Base-by-base conservation (phyloP, 2,888 invertebrate genomes). In the Yponomeuta evonymella region DNA sequence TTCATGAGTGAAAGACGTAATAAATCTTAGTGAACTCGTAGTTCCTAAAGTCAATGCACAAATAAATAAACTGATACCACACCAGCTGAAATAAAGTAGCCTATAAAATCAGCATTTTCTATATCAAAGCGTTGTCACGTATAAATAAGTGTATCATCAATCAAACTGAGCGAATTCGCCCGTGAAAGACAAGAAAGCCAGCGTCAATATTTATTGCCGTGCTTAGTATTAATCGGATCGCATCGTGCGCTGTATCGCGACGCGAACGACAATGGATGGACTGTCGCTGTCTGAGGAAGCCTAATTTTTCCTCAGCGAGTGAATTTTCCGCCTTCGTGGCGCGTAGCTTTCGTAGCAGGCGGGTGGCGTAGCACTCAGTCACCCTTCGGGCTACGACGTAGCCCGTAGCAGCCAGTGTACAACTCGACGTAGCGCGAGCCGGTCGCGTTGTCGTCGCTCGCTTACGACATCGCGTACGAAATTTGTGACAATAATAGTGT, bases 401-500 rank as follows among this genome's bases (percentile, higher is more conserved):
- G 68, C 68, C 11, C 69, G 62, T 69, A 62, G 62, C 48, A 69
- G 81, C 83, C 82, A 90, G 91, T 91, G 81, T 85, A 86, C 83
- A 81, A 80, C 82, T 78, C 85, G 83, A 81, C 88, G 79, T 82
- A 76, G 75, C 75, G 74, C 77, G 80, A 81, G 79, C 75, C 79
- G 85, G 87, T 81, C 83, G 89, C 83, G 83, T 81, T 77, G 82
- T 5, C 51, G 82, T 81, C 82, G 78, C 73, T 77, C 77, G 78
- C 81, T 73, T 75, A 67, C 62, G 69, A 23, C 36, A n/a, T 67
- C 86, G 87, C 86, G 87, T 83, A 88, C 86, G 89, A 79, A 92
- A 90, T 84, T 89, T 91, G 90, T 90, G 92, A 92, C 92, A 92
- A 92, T 92, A 92, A 70, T 66, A 92, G 86, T 90, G 89, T 90